Conservation (phyloP, 2,797 vertebrate genomes). For the Petrocephalus schoutedeni region DNA sequence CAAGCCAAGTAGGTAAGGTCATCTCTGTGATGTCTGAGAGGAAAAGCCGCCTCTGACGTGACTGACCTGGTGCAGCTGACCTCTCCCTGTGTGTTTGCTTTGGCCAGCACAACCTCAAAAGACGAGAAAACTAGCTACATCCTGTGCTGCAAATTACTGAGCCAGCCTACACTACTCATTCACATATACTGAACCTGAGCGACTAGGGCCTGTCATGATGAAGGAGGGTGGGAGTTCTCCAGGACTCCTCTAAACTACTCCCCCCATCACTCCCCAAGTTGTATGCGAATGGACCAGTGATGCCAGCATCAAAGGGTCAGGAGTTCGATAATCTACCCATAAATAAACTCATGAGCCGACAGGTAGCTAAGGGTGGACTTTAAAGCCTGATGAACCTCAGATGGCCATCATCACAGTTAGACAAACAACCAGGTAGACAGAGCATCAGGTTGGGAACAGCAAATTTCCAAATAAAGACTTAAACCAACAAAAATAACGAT, state of each 20-base stretch:
- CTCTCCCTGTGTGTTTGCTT: neutral
- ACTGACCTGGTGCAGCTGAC: neutral
- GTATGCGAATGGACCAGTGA: neutral
- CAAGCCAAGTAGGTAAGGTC: neutral
- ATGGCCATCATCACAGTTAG: neutral
- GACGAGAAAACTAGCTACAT: constrained; percentile 21
- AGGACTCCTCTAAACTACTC: neutral
- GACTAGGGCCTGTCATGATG: constrained; percentile 22
- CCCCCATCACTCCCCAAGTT: neutral
- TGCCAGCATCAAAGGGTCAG: constrained; percentile 14
- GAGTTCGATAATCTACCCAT: neutral
- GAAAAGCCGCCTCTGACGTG: constrained; percentile 50
- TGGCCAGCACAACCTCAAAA: constrained; percentile 25
- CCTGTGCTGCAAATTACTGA: constrained; percentile 32
- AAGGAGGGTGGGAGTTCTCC: neutral
- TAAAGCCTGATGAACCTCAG: neutral
- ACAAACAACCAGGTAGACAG: too few species aligned
- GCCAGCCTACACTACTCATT: constrained; percentile 20
- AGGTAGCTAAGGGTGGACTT: neutral
- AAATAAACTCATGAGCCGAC: neutral
- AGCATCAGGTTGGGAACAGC: too few species aligned
- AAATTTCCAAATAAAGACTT: too few species aligned
- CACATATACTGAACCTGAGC: neutral
- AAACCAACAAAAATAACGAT: too few species aligned
- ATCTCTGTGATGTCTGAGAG: constrained; percentile 56